Conservation (phyloP, 2,888 invertebrate species). For the Pteria penguin region DNA sequence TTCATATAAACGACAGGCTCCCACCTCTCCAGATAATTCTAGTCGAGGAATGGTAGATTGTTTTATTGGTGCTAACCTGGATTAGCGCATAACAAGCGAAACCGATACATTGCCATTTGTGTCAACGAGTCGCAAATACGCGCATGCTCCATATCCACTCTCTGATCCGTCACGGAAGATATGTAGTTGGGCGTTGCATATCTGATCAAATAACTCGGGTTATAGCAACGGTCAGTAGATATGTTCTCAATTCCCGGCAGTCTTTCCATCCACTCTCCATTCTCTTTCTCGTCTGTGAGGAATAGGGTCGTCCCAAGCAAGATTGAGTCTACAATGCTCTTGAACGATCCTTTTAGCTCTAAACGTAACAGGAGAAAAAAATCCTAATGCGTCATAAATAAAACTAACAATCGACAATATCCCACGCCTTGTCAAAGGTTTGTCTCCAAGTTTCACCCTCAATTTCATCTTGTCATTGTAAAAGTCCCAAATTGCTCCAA, state of each 20-base stretch:
- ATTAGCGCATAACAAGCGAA: slow-evolving; percentile 32
- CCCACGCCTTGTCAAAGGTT: slow-evolving; percentile 45
- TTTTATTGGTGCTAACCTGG: slow-evolving; percentile 40
- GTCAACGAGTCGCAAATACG: slow-evolving; percentile 37
- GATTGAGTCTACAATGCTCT: slow-evolving; percentile 33
- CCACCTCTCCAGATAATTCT: slow-evolving; percentile 34
- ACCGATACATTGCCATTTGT: slow-evolving; percentile 8
- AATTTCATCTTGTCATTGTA: slow-evolving; percentile 42
- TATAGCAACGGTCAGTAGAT: slow-evolving; percentile 40
- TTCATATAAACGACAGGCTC: slow-evolving; percentile 30
- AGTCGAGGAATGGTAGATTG: slow-evolving; percentile 31
- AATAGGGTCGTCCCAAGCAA: slow-evolving; percentile 51
- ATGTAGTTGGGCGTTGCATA: slow-evolving; percentile 38
- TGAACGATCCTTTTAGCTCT: slow-evolving; percentile 47
- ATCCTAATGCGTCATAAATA: slow-evolving; percentile 51
- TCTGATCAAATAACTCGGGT: slow-evolving; percentile 9
- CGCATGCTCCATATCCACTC: slow-evolving; percentile 40
- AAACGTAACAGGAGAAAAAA: slow-evolving; percentile 44
- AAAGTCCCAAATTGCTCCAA: slow-evolving; percentile 14
- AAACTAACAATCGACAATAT: slow-evolving; percentile 48
- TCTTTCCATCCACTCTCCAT: slow-evolving; percentile 47
- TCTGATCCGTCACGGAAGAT: slow-evolving; percentile 48
- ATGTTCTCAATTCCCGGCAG: slow-evolving; percentile 40
- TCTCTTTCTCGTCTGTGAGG: slow-evolving; percentile 4
- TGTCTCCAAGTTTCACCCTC: slow-evolving; percentile 32